phyloP scores from a whole-genome alignment of 2,797 vertebrate species.

The Phalanger gymnotis region DNA sequence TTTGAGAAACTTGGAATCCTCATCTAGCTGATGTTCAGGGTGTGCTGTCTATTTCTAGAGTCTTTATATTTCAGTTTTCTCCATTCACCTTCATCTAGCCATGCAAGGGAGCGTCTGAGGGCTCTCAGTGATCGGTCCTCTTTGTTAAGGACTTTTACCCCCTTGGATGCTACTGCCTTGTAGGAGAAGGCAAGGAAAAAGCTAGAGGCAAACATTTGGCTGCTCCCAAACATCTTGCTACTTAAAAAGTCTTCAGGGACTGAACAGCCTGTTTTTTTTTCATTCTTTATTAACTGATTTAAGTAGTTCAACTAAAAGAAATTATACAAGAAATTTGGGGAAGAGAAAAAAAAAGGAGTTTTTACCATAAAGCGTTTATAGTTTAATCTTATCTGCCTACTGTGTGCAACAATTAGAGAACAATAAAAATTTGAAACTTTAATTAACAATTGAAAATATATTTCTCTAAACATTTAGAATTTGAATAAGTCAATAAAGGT shows the following conservation, averaged over 20 bases:
- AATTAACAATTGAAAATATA: conserved; percentile 39
- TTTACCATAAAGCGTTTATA: neutral
- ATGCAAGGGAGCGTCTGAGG: neutral
- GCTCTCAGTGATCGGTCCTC: neutral
- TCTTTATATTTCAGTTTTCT: neutral
- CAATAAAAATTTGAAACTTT: conserved; percentile 23
- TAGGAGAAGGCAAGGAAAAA: neutral
- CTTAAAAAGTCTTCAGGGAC: neutral
- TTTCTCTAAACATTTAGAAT: conserved; percentile 13
- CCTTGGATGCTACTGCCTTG: neutral
- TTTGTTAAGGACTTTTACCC: neutral
- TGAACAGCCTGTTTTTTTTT: neutral
- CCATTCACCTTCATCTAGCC: neutral
- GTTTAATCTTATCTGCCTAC: neutral
- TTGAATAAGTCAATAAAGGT: conserved; percentile 2
- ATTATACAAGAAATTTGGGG: neutral
- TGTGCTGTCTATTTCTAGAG: neutral
- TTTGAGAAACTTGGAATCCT: neutral
- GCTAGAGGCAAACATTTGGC: neutral
- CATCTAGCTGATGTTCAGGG: neutral
- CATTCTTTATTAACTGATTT: neutral
- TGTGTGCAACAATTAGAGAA: neutral
- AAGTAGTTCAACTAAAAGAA: neutral
- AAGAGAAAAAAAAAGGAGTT: neutral
- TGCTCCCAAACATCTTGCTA: neutral